Evolutionary conservation across 2,888 invertebrate species (phyloP).

Genomic region (Volucella zonaria): DNA sequence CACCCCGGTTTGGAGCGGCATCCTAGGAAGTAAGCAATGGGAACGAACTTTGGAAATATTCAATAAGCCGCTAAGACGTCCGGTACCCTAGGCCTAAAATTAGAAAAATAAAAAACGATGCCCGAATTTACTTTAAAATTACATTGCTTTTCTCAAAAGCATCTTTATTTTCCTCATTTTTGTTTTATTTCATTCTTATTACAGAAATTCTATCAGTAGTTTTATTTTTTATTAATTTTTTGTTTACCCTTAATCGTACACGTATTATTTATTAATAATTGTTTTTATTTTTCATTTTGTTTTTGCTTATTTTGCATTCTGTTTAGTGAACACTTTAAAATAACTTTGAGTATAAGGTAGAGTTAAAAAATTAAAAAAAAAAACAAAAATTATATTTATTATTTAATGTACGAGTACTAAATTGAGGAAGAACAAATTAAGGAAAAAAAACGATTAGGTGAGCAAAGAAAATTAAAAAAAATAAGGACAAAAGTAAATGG

Average conservation of each 20-base stretch:
- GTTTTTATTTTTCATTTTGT: constrained; percentile 17
- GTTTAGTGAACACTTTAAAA: constrained; percentile 54
- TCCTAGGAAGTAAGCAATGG: too few relatives aligned
- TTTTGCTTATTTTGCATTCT: constrained; percentile 21
- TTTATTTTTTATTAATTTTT: constrained; percentile 34
- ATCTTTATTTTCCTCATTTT: constrained; percentile 56
- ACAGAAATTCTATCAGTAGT: constrained; percentile 68
- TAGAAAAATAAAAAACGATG: not conserved
- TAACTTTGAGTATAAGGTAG: constrained; percentile 8
- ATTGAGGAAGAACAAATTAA: constrained; percentile 4
- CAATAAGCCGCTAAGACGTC: too few relatives aligned
- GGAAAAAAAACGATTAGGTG: not conserved
- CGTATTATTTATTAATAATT: constrained; percentile 59
- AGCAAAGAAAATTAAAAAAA: not conserved
- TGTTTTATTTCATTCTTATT: constrained; percentile 52
- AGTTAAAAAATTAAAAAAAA: constrained; percentile 12
- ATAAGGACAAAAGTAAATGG: not conserved
- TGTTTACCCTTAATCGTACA: constrained; percentile 55
- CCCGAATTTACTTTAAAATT: constrained; percentile 63
- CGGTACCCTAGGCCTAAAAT: not conserved
- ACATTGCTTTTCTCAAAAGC: constrained; percentile 67
- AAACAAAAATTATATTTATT: constrained; percentile 20
- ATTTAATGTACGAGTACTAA: constrained; percentile 43
- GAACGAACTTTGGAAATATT: too few relatives aligned
- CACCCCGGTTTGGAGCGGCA: too few relatives aligned